Evolutionary conservation across 2,113 vertebrate species (phyloP).

Genomic region (Archocentrus centrarchus): DNA sequence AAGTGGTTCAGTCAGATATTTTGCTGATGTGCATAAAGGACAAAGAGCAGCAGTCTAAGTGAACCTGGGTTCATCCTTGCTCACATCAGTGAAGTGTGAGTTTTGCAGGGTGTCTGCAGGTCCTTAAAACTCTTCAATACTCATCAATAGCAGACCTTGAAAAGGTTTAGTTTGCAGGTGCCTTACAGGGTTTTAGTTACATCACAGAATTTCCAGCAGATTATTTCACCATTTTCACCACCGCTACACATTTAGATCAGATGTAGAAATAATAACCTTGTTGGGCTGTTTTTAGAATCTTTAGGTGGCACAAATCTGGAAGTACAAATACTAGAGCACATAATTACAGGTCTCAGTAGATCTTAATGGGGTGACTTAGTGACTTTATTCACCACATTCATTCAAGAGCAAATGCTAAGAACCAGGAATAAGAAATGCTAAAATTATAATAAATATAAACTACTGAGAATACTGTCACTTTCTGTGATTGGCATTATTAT

Average conservation of each 20-base stretch:
- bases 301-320: too few species aligned
- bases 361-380: too few species aligned
- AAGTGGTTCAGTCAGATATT: conserved; percentile 7
- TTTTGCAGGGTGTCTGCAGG: background rate
- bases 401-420: too few species aligned
- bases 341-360: too few species aligned
- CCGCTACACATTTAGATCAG: background rate
- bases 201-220: background rate
- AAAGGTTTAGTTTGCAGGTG: background rate
- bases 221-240: background rate
- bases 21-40: background rate
- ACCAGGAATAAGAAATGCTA: too few species aligned
- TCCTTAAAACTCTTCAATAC: background rate
- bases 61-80: conserved; percentile 11
- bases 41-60: conserved; percentile 27
- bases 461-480: too few species aligned
- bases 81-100: background rate
- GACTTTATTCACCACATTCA: too few species aligned
- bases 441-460: too few species aligned
- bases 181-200: background rate
- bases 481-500: too few species aligned
- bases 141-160: background rate
- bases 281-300: background rate
- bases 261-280: background rate
- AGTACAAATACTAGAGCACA: too few species aligned